Base-by-base conservation (phyloP, 2,797 vertebrate species). In the Poeciliopsis turneri region DNA sequence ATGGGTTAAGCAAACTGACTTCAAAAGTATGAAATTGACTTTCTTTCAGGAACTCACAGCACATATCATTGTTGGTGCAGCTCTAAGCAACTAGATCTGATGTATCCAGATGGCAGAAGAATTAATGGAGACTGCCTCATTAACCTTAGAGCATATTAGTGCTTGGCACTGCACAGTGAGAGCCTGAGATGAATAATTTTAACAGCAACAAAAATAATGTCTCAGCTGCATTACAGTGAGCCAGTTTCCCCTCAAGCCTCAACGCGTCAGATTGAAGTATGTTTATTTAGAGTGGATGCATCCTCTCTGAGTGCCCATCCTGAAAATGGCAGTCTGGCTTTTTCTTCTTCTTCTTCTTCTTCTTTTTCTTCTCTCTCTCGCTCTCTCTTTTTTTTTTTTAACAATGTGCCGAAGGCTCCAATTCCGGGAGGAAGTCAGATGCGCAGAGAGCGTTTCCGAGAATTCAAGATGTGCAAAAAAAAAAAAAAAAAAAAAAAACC, bases 91-190 rank as follows among this genome's bases (percentile, higher is more conserved):
- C 92, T 91, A 91, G 88, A 92, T 88, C 82, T 79, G 75, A 87
- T 83, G 79, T 74, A 88, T 89, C 90, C 91, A 92, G 92, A 93
- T 90, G 93, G 89, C 80, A 92, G 82, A 88, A 92, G 80, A 91
- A 94, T 92, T 92, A 93, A 95, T 93, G 92, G 88, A 90, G 87
- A 87, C 83, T 85, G 86, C 90, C 92, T 95, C 93, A 94, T 94
- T 93, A 93, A 94, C 93, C 89, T 91, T 82, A 92, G 92, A 88
- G 91, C 91, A 91, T 91, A 94, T 92, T 88, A 93, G 88, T 90
- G 85, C 87, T 93, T 92, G 92, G 92, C 90, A 93, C 80, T 83
- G 90, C 91, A 90, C 45, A 82, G 79, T 74, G 71, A 75, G 82
- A 82, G 80, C 86, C 78, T 68, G 75, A 83, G 79, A 69, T 80